These are phyloP conservation scores for Sminthurides bifidus DNA, from an alignment of 1,140 invertebrate genomes.

Conservation along the genomic window DNA sequence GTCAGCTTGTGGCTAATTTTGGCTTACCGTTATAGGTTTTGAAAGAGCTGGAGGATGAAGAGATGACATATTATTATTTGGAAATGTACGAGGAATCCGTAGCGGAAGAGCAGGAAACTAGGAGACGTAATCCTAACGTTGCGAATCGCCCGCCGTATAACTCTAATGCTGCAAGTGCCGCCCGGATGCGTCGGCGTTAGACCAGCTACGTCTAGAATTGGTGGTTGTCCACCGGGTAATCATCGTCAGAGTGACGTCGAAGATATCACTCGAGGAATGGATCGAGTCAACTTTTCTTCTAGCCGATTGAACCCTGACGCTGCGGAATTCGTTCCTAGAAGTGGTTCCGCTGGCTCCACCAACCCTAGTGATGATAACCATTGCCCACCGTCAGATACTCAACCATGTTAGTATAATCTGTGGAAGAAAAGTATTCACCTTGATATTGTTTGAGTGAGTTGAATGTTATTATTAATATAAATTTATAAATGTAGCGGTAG, in stretches of 20 bases:
- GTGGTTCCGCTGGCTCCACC: neutral
- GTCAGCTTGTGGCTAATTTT: neutral
- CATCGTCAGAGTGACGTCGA: slow-evolving; percentile 19
- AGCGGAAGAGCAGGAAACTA: slow-evolving; percentile 44
- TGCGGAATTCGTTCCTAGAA: slow-evolving; percentile 57
- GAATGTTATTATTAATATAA: too few relatives aligned
- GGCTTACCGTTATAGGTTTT: slow-evolving; percentile 48
- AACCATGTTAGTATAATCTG: slow-evolving; percentile 1
- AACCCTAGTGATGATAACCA: neutral
- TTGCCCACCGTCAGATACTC: neutral
- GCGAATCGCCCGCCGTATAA: neutral
- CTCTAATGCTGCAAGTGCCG: neutral
- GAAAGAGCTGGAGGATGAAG: slow-evolving; percentile 72
- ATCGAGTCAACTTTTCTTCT: neutral
- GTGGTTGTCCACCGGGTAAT: neutral
- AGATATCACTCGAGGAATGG: slow-evolving; percentile 7
- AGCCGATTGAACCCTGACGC: slow-evolving; percentile 64
- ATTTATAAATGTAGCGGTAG: too few relatives aligned
- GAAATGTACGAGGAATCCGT: slow-evolving; percentile 53
- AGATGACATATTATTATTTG: slow-evolving; percentile 71
- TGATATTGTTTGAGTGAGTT: too few relatives aligned
- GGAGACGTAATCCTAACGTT: slow-evolving; percentile 1
- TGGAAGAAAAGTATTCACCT: too few relatives aligned
- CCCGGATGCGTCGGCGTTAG: neutral
- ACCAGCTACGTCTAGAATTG: neutral